Base-by-base conservation (phyloP, 2,888 invertebrate genomes). In the Pyrrhosoma nymphula region DNA sequence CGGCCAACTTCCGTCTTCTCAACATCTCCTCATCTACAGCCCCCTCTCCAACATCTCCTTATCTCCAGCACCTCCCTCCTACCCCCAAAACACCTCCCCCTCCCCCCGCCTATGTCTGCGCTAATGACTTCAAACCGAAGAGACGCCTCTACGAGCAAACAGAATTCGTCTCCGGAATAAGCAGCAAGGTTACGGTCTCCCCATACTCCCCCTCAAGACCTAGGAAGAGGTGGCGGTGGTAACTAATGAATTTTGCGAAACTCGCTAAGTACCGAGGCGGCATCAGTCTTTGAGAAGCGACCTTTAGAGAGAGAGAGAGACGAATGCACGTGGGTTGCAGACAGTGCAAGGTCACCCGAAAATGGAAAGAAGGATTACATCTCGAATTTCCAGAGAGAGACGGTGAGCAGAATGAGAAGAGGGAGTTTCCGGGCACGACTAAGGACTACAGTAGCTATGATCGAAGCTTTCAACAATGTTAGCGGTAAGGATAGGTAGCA, bases 191-290 rank as follows among this genome's bases (percentile, higher is more conserved):
- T 82, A 82, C 82, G 82, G 82, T 35, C 82, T 16, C 35, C 16
- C 30, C 30, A 2, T 60, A 26, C 69, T 47, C 47, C 8, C 47
- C 47, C 47, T 8, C 47, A 47, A 47, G 47, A 47, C 47, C 47
- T 4, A 47, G 8, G 47, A 4, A 35, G 23, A 35, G 82, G 82
- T n/a, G 82, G 35, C 35, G n/a, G 75, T 14, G 26, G 30, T 14
- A 82, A 82, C 75, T 82, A 82, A 82, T 82, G 82, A 82, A 82
- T 82, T 82, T 82, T 35, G 35, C 82, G 82, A 82, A 82, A 82
- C 35, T n/a, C 35, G 35, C 26, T 82, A 82, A 82, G 82, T 35
- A 82, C 30, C 82, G 2, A 82, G 35, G 82, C 82, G 35, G 82
- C 82, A n/a, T 35, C 82, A 82, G 35, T 30, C 82, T 35, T 12